Evolutionary conservation across 2,797 vertebrate species (phyloP).

Genomic region (Gadopsis bispinosus): DNA sequence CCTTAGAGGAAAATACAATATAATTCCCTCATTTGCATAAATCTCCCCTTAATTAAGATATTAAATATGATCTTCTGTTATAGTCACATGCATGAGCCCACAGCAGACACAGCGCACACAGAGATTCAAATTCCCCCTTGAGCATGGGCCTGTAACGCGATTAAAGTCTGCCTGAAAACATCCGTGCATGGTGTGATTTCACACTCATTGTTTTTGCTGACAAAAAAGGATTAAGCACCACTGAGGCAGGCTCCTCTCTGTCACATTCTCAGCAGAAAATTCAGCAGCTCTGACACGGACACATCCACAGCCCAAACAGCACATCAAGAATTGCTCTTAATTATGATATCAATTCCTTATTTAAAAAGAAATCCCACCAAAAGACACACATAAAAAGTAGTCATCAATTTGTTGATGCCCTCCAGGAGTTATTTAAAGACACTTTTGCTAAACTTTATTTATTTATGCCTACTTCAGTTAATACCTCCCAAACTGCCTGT

Average conservation of each 20-base stretch:
- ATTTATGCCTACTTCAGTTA: neutral
- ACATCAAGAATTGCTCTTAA: neutral
- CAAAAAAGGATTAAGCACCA: conserved; percentile 69
- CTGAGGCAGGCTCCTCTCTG: conserved; percentile 26
- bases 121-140: conserved; percentile 41
- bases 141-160: conserved; percentile 71
- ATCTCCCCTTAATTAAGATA: conserved; percentile 78
- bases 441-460: neutral
- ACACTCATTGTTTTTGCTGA: conserved; percentile 79
- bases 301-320: neutral
- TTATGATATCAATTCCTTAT: neutral
- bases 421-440: no score
- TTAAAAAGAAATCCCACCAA: conserved; percentile 6
- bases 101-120: conserved; percentile 30
- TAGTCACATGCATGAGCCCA: conserved; percentile 37
- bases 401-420: neutral
- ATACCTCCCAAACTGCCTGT: neutral
- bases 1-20: conserved; percentile 49
- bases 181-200: conserved; percentile 68
- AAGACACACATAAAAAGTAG: neutral
- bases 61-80: conserved; percentile 69
- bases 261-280: conserved; percentile 27
- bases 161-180: conserved; percentile 76
- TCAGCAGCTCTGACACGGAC: neutral
- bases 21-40: conserved; percentile 72